Evolutionary conservation across 2,797 vertebrate species (phyloP).

Genomic region (Coregonus sp.): DNA sequence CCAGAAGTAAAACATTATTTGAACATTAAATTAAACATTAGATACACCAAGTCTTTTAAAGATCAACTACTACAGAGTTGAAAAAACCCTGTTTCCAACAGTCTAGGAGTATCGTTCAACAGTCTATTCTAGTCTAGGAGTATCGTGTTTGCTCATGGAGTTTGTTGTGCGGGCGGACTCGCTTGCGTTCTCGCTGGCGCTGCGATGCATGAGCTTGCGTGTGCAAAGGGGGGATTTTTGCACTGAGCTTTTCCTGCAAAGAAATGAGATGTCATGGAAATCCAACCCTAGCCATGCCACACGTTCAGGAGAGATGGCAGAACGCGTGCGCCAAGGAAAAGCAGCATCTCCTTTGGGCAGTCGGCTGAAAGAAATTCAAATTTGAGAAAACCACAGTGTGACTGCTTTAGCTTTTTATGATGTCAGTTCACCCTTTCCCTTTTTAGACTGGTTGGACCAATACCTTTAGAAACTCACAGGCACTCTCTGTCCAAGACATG

Average conservation of each 20-base stretch:
- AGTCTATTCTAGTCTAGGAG: conserved; percentile 22
- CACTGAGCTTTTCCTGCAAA: conserved; percentile 95
- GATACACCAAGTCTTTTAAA: not conserved
- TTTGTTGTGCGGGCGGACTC: conserved; percentile 43
- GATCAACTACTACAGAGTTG: too few relatives aligned
- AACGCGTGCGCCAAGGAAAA: conserved; percentile 88
- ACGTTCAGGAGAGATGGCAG: conserved; percentile 47
- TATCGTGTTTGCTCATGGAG: conserved; percentile 87
- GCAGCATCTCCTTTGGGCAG: conserved; percentile 96
- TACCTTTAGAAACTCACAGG: not conserved
- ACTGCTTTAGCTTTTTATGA: conserved; percentile 31
- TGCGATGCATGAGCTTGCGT: conserved; percentile 77
- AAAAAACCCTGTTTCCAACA: too few relatives aligned
- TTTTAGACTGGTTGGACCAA: conserved; percentile 13
- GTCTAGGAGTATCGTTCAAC: too few relatives aligned
- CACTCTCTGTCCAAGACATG: conserved; percentile 7
- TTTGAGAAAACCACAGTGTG: conserved; percentile 36
- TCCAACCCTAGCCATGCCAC: conserved; percentile 90
- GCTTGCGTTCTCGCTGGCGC: conserved; percentile 83
- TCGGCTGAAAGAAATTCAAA: conserved; percentile 91
- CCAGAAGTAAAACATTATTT: conserved; percentile 34
- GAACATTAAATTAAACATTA: conserved; percentile 1
- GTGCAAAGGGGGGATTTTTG: conserved; percentile 40
- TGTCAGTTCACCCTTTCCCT: conserved; percentile 45
- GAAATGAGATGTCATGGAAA: conserved; percentile 94